A percentile compares a stretch with the other conserved stretches of the same genome.
Evolutionary conservation across 2,888 invertebrate species (phyloP).

Genomic region (Euzetes globulus): DNA sequence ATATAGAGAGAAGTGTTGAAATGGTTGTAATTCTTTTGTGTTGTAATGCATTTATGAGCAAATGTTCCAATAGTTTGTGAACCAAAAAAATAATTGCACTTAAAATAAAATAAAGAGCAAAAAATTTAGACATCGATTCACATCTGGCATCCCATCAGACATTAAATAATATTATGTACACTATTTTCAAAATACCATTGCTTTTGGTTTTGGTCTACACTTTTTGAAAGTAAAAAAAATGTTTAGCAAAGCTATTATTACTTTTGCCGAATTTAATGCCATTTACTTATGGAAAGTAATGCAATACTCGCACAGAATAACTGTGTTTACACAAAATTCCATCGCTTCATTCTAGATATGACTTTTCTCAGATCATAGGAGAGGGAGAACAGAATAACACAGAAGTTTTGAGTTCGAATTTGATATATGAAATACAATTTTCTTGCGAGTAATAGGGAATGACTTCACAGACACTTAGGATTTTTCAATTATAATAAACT

Average conservation of each 20-base stretch:
- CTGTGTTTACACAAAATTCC: not conserved
- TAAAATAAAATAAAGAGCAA: not conserved
- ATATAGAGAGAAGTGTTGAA: too few relatives aligned
- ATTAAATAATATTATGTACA: not conserved
- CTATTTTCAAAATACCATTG: not conserved
- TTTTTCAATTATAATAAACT: not conserved
- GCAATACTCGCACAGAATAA: not conserved
- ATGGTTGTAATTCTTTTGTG: too few relatives aligned
- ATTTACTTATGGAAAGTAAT: not conserved
- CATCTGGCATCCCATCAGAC: constrained; percentile 5
- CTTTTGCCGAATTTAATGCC: constrained; percentile 8
- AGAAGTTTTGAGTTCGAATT: not conserved
- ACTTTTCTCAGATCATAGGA: not conserved
- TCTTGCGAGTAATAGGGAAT: not conserved
- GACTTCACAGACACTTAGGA: not conserved
- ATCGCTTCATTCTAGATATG: not conserved
- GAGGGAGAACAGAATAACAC: not conserved
- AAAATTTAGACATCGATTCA: constrained; percentile 2
- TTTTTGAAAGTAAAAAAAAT: not conserved
- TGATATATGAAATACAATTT: not conserved
- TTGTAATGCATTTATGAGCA: not conserved
- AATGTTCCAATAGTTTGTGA: not conserved
- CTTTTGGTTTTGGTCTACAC: not conserved
- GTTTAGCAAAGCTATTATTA: constrained; percentile 5
- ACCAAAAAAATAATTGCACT: constrained; percentile 4